A percentile compares a stretch with the other conserved stretches of the same genome.
These are phyloP conservation scores for Frankliniella fusca DNA, from an alignment of 2,888 invertebrate genomes.

Conservation along the genomic window DNA sequence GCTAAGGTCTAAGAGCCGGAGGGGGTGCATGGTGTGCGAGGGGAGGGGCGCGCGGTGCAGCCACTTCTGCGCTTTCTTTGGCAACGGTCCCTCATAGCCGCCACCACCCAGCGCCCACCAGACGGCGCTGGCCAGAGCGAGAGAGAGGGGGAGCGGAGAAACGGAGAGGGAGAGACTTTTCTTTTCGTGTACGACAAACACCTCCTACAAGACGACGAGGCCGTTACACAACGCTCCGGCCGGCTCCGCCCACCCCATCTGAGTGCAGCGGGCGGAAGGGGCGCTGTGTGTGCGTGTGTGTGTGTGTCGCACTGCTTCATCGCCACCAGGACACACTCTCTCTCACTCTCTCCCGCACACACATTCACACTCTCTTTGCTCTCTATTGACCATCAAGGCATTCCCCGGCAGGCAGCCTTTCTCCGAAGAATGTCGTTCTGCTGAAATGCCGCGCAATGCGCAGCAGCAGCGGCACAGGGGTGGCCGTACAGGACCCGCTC, in stretches of 20 bases:
- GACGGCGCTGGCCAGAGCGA: not conserved
- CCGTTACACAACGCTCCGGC: not conserved
- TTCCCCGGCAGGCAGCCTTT: not conserved
- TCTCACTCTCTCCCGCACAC: not conserved
- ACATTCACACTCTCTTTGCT: not conserved
- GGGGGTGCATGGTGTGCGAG: not conserved
- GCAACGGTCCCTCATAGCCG: not conserved
- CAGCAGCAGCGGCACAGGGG: too few relatives aligned
- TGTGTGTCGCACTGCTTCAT: not conserved
- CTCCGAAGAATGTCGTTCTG: not conserved
- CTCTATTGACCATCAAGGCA: slow-evolving; percentile 11
- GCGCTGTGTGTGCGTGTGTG: not conserved
- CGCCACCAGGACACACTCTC: not conserved
- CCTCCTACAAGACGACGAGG: not conserved
- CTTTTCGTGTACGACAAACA: slow-evolving; percentile 7
- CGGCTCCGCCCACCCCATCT: not conserved
- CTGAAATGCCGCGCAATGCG: too few relatives aligned
- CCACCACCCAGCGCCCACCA: not conserved
- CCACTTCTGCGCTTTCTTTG: not conserved
- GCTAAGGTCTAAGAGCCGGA: not conserved
- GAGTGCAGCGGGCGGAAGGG: slow-evolving; percentile 14
- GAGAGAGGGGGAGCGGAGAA: not conserved
- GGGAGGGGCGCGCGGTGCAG: not conserved
- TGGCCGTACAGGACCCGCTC: too few relatives aligned
- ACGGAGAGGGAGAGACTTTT: not conserved